These are phyloP conservation scores for Argya squamiceps DNA, from an alignment of 2,797 vertebrate species.

Conservation along the genomic window DNA sequence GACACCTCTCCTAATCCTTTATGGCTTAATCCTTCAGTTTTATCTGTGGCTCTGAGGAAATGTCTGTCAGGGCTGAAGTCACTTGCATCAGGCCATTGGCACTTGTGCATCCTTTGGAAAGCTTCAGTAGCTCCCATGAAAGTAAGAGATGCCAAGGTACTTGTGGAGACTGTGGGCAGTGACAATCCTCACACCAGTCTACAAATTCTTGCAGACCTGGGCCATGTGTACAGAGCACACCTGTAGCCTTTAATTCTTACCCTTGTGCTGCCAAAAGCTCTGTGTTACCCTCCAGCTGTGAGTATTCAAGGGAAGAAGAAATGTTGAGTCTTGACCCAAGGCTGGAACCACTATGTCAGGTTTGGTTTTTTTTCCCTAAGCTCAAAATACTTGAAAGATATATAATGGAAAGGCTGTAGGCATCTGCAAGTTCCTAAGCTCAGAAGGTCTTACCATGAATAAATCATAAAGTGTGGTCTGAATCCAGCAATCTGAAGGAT, in stretches of 20 bases:
- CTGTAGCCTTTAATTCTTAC: not conserved
- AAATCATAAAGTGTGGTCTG: not conserved
- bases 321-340: not conserved
- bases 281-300: not conserved
- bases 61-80: constrained; percentile 22
- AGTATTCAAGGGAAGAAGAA: not conserved
- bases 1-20: constrained; percentile 21
- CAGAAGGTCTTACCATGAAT: not conserved
- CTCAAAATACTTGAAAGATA: not conserved
- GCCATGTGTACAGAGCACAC: not conserved
- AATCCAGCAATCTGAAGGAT: not conserved
- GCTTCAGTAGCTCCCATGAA: not conserved
- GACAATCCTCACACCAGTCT: not conserved
- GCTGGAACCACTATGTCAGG: not conserved
- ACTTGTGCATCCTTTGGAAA: constrained; percentile 19
- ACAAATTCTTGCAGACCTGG: not conserved
- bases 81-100: not conserved
- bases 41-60: constrained; percentile 27
- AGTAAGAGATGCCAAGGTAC: not conserved
- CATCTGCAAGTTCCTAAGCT: not conserved
- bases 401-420: not conserved
- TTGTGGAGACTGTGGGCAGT: not conserved
- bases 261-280: not conserved
- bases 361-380: not conserved
- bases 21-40: constrained; percentile 29